Conservation (phyloP, 2,113 vertebrate species). For the Poecile atricapillus region DNA sequence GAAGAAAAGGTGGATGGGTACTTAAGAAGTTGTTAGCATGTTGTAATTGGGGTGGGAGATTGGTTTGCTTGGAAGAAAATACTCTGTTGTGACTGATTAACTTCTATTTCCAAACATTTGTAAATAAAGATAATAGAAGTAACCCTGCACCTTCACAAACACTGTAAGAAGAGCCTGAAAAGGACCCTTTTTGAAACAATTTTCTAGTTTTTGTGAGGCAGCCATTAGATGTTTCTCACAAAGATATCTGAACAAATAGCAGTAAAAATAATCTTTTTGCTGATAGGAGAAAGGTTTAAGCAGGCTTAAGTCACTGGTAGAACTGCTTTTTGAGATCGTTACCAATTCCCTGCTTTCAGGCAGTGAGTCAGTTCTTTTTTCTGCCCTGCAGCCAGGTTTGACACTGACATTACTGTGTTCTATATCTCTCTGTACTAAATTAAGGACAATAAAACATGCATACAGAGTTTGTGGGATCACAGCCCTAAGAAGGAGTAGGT, state of each 20-base stretch:
- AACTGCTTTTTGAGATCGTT: background rate
- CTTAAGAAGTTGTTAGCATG: background rate
- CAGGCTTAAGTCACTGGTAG: background rate
- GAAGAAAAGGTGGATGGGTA: background rate
- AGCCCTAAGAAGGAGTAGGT: background rate
- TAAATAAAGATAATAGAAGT: background rate
- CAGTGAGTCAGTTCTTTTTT: background rate
- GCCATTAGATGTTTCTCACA: background rate
- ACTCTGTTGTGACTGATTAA: background rate
- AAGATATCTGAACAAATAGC: background rate
- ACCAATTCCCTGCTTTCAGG: background rate
- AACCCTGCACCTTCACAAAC: background rate
- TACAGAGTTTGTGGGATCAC: background rate
- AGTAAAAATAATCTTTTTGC: background rate
- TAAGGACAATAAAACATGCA: background rate
- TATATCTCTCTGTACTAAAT: background rate
- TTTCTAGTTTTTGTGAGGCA: background rate
- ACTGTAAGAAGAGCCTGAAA: background rate
- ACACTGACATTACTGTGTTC: background rate
- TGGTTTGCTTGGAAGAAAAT: background rate
- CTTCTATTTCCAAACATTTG: background rate
- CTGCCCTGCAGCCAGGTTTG: background rate
- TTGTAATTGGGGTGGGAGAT: background rate
- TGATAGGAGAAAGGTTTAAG: background rate
- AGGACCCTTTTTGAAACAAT: background rate